These are phyloP conservation scores for Labroides dimidiatus DNA, from an alignment of 2,797 vertebrate species.

Conservation along the genomic window DNA sequence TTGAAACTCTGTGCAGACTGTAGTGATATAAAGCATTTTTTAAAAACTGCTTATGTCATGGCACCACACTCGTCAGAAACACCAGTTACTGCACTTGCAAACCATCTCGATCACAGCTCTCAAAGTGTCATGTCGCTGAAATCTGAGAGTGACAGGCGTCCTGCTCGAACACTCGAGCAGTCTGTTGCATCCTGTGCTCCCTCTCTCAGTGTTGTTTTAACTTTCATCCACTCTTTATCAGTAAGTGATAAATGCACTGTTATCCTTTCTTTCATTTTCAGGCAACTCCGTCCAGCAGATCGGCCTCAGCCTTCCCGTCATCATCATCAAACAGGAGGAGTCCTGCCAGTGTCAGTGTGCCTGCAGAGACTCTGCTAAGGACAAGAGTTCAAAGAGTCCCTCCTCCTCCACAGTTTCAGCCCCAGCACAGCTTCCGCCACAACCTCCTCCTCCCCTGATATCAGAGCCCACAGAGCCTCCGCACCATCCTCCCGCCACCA, in stretches of 20 bases:
- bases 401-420: conserved; percentile 68
- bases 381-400: conserved; percentile 86
- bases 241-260: conserved; percentile 10
- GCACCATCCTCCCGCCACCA: conserved; percentile 71
- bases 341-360: conserved; percentile 98
- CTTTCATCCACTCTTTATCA: background rate
- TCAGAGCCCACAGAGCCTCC: conserved; percentile 76
- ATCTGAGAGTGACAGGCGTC: background rate
- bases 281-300: conserved; percentile 97
- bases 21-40: no score
- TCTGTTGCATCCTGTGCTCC: background rate
- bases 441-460: conserved; percentile 59
- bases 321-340: conserved; percentile 99
- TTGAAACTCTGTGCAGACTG: no score
- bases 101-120: background rate
- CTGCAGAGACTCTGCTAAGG: conserved; percentile 95
- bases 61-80: no score
- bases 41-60: no score
- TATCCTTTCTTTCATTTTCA: conserved; percentile 56
- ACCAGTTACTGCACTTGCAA: background rate
- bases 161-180: background rate
- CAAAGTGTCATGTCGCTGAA: background rate
- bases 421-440: conserved; percentile 56
- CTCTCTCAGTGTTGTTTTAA: background rate
- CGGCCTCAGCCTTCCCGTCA: conserved; percentile 97